Base-by-base conservation (phyloP, 2,113 vertebrate genomes). In the Sisor rabdophorus region DNA sequence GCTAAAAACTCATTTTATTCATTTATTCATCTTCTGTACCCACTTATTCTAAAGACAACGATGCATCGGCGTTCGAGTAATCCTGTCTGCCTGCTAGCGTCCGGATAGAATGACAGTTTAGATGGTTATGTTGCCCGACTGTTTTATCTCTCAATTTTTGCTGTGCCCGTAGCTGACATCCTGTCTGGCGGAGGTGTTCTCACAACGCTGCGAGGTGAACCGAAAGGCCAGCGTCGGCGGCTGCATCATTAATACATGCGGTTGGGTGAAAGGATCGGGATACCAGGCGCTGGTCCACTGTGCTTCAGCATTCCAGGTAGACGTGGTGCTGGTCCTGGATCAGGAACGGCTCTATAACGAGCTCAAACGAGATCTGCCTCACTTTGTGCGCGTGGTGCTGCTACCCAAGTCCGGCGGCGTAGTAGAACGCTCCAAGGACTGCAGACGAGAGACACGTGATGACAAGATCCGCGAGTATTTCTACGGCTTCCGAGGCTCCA, bases 321-420 rank as follows among this genome's bases (percentile, higher is more conserved):
- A 99, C 0, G 96, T 98, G 61, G 96, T 98, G 16, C 91, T 97
- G 76, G 97, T 99, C 71, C 90, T 99, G 83, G 97, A 99, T 88
- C 97, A 98, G 71, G 97, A 99, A 81, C 92, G 97, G 28, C 93
- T 99, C 2, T 99, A 98, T 90, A 98, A 98, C 0, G 96, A 98
- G 84, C 90, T 99, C 22, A 96, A 97, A 82, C 89, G 97, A 22
- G 97, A 99, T 87, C 88, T 99, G 60, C 97, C 97, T 0, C 96
- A 98, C 86, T 99, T 99, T 0, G 97, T 99, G 15, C 93, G 94
- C 10, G 97, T 96, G 0, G 94, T 98, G 16, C 91, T 98, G 68
- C 92, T 99, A 1, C 97, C 97, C 44, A 99, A 99, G 79, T 98
- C 96, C 0, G 97, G 97, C 0, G 97, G 97, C 0, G 92, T 98